A percentile compares a stretch with the other conserved stretches of the same genome.
phyloP scores from a whole-genome alignment of 2,113 vertebrate species.

The Tauraco erythrolophus region DNA sequence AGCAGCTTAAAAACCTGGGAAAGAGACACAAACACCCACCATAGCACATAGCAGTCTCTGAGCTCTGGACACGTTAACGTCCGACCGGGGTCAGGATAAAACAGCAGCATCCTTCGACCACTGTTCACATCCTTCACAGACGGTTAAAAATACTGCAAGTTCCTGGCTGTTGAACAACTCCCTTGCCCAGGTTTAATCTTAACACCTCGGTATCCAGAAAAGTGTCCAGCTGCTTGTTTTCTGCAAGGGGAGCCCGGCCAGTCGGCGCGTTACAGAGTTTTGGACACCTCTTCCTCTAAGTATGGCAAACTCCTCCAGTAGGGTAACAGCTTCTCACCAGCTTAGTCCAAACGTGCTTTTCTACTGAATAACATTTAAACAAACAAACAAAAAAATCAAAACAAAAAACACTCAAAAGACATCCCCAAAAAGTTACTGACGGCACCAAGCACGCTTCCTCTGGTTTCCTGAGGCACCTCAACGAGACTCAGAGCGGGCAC shows the following conservation, averaged over 20 bases:
- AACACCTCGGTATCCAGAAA: neutral
- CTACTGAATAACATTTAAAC: neutral
- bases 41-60: fast-evolving
- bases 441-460: fast-evolving
- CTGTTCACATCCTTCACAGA: neutral
- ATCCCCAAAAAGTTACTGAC: fast-evolving
- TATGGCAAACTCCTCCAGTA: neutral
- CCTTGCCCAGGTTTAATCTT: neutral
- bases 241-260: neutral
- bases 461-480: fast-evolving
- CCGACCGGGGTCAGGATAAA: too few relatives aligned
- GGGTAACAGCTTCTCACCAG: neutral
- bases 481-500: fast-evolving
- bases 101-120: neutral
- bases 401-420: too few relatives aligned
- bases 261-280: fast-evolving
- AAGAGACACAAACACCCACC: neutral
- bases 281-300: neutral
- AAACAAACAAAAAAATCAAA: too few relatives aligned
- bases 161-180: neutral
- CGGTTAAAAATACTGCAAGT: neutral
- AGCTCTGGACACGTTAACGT: neutral
- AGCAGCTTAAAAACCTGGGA: neutral
- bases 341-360: fast-evolving
- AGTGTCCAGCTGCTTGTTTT: neutral